phyloP scores from a whole-genome alignment of 1,140 invertebrate species.

The Caerostris darwini region DNA sequence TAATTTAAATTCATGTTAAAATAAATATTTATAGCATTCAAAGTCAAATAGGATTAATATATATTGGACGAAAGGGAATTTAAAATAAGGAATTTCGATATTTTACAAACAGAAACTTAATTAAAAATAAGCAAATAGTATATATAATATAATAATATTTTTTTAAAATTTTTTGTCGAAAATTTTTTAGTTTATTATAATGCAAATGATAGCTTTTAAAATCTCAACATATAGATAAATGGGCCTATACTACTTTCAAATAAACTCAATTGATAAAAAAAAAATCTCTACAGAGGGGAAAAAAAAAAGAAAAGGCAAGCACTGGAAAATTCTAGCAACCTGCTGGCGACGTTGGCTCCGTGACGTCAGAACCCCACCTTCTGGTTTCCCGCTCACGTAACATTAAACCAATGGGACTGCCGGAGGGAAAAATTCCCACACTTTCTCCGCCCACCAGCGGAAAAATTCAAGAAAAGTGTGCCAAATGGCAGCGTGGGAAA shows the following conservation, averaged over 20 bases:
- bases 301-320: background rate
- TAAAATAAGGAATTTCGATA: too few species aligned
- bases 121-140: too few species aligned
- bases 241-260: background rate
- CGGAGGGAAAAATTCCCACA: constrained; percentile 67
- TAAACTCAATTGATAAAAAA: background rate
- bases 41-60: too few species aligned
- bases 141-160: too few species aligned
- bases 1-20: too few species aligned
- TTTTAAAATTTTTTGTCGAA: too few species aligned
- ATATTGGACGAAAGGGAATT: too few species aligned
- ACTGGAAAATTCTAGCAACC: constrained; percentile 14
- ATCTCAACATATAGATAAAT: background rate
- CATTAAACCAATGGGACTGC: constrained; percentile 36
- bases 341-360: background rate
- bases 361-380: constrained; percentile 62
- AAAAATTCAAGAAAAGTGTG: constrained; percentile 66
- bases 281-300: background rate
- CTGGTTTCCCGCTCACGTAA: constrained; percentile 49
- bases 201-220: too few species aligned
- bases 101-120: too few species aligned
- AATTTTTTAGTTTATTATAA: too few species aligned
- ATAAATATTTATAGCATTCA: too few species aligned
- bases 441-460: constrained; percentile 74
- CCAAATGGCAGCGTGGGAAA: constrained; percentile 74